phyloP scores from a whole-genome alignment of 2,888 invertebrate species.

The Polydrusus tereticollis region DNA sequence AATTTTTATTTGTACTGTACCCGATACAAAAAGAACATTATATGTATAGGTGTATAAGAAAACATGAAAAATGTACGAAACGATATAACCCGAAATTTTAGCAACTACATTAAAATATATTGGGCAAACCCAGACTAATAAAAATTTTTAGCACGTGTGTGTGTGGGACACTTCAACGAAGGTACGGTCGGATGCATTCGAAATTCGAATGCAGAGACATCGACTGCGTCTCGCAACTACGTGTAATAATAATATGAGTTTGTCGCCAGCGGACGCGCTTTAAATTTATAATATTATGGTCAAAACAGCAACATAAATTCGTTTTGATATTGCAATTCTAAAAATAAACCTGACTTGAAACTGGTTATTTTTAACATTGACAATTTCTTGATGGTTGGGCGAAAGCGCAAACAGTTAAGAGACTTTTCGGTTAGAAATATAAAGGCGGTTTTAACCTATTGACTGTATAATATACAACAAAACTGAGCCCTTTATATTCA shows the following conservation, averaged over 20 bases:
- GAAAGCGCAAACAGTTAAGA: constrained; percentile 34
- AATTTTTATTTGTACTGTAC: not conserved
- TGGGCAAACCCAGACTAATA: constrained; percentile 29
- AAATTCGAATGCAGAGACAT: constrained; percentile 28
- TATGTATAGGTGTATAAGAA: too few species aligned
- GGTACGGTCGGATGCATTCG: constrained; percentile 26
- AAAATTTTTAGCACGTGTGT: constrained; percentile 32
- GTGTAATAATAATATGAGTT: constrained; percentile 30
- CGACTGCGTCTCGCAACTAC: constrained; percentile 13
- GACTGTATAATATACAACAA: too few species aligned
- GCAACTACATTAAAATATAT: constrained; percentile 20
- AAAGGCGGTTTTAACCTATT: too few species aligned
- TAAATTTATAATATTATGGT: constrained; percentile 43
- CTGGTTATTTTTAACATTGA: constrained; percentile 30
- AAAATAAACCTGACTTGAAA: constrained; percentile 34
- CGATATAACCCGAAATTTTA: not conserved
- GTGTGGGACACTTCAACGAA: constrained; percentile 39
- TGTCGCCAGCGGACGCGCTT: constrained; percentile 34
- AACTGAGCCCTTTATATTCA: too few species aligned
- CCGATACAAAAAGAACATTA: not conserved
- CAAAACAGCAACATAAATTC: constrained; percentile 43
- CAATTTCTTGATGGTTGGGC: constrained; percentile 31
- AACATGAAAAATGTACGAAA: not conserved
- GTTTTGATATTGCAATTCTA: constrained; percentile 36
- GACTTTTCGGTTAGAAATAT: too few species aligned